A percentile compares a stretch with the other conserved stretches of the same genome.
phyloP scores from a whole-genome alignment of 2,888 invertebrate species.

The Heliothis peltigera region DNA sequence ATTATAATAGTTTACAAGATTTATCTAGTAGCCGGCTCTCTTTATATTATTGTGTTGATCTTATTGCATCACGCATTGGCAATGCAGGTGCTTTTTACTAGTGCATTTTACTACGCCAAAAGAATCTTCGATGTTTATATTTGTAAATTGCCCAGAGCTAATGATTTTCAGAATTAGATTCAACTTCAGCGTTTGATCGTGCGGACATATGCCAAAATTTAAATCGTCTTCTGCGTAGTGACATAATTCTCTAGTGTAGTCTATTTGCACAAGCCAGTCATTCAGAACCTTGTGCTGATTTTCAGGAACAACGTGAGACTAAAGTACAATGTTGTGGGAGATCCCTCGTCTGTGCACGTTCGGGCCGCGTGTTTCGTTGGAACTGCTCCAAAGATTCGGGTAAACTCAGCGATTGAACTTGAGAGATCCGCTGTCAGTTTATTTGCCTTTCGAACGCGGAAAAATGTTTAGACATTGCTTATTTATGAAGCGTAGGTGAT shows the following conservation, averaged over 20 bases:
- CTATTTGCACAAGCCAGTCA: constrained; percentile 39
- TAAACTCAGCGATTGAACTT: constrained; percentile 59
- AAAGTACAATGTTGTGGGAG: constrained; percentile 57
- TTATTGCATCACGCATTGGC: constrained; percentile 37
- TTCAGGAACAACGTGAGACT: constrained; percentile 48
- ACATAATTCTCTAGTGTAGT: constrained; percentile 40
- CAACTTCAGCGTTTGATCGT: constrained; percentile 8
- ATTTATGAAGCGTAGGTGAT: constrained; percentile 9
- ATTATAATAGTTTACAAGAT: no score
- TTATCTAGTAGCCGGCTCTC: not conserved
- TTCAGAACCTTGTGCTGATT: constrained; percentile 55
- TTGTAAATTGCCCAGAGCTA: constrained; percentile 3
- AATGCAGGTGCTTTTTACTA: constrained; percentile 11
- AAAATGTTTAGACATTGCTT: constrained; percentile 28
- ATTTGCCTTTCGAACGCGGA: constrained; percentile 20
- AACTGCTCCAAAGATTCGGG: constrained; percentile 52
- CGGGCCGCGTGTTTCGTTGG: constrained; percentile 55
- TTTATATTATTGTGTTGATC: not conserved
- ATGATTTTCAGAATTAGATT: not conserved
- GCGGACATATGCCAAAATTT: constrained; percentile 10
- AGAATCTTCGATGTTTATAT: constrained; percentile 21
- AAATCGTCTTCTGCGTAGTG: constrained; percentile 24
- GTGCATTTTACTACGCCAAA: constrained; percentile 18
- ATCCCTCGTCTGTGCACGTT: constrained; percentile 55
- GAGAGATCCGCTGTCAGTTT: constrained; percentile 35